A percentile compares a stretch with the other conserved stretches of the same genome.
These are phyloP conservation scores for Morone chrysops DNA, from an alignment of 2,113 vertebrate genomes.

Conservation along the genomic window DNA sequence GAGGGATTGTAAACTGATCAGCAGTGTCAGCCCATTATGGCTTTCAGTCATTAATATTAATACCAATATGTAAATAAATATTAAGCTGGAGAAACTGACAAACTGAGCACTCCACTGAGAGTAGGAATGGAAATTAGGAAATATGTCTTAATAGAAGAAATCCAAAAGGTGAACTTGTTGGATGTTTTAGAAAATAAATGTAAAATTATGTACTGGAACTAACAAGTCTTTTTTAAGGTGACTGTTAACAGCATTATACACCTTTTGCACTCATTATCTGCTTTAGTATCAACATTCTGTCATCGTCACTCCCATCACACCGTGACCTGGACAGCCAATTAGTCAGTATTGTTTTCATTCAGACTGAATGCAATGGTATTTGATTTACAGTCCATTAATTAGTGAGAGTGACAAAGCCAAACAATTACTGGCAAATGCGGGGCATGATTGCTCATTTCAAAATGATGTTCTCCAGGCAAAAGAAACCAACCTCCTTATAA, in stretches of 20 bases:
- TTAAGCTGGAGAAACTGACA: not conserved
- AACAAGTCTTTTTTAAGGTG: not conserved
- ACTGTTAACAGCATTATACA: not conserved
- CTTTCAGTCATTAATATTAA: constrained; percentile 25
- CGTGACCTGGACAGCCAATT: constrained; percentile 1
- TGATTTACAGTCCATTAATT: constrained; percentile 25
- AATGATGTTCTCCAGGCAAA: constrained; percentile 21
- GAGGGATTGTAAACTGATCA: constrained; percentile 3
- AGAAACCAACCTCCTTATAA: constrained; percentile 44
- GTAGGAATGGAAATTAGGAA: not conserved
- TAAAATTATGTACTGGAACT: not conserved
- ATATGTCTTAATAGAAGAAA: not conserved
- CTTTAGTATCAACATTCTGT: not conserved
- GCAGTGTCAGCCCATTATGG: not conserved
- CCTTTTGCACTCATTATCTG: not conserved
- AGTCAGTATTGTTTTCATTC: constrained; percentile 10
- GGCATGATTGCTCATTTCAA: not conserved
- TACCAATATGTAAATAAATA: constrained; percentile 11
- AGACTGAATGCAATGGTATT: constrained; percentile 12
- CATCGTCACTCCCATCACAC: not conserved
- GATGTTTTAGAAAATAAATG: not conserved
- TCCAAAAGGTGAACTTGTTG: not conserved
- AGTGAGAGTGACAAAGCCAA: constrained; percentile 32
- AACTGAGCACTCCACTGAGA: constrained; percentile 2
- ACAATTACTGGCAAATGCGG: constrained; percentile 28